Evolutionary conservation across 2,113 vertebrate species (phyloP).

Genomic region (Paraplagusia blochii): DNA sequence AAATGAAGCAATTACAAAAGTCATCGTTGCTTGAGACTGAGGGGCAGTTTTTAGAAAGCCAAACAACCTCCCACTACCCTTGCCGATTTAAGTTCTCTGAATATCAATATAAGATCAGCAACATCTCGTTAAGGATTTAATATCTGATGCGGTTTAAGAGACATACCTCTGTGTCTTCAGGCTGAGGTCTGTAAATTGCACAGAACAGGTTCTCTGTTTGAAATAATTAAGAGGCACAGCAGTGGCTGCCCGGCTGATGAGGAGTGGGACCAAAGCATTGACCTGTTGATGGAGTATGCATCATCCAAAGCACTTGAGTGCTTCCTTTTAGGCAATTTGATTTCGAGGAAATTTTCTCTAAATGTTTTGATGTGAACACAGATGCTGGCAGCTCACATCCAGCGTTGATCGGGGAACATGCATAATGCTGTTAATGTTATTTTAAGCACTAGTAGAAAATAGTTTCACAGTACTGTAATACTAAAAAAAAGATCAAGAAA

Average conservation of each 20-base stretch:
- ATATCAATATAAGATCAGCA: constrained; percentile 37
- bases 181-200: constrained; percentile 46
- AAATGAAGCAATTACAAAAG: too few relatives aligned
- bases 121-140: constrained; percentile 46
- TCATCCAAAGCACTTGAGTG: constrained; percentile 39
- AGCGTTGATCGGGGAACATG: too few relatives aligned
- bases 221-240: constrained; percentile 51
- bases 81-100: too few relatives aligned
- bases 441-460: too few relatives aligned
- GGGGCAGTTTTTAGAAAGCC: too few relatives aligned
- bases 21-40: too few relatives aligned
- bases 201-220: constrained; percentile 38
- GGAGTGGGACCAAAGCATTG: constrained; percentile 40
- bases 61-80: too few relatives aligned
- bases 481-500: not conserved
- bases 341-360: constrained; percentile 18
- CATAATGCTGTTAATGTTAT: too few relatives aligned
- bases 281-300: constrained; percentile 33
- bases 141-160: constrained; percentile 40
- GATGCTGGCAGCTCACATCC: not conserved
- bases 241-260: constrained; percentile 45
- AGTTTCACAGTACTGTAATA: too few relatives aligned
- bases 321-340: constrained; percentile 31
- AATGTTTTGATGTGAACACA: constrained; percentile 14
- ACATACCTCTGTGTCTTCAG: constrained; percentile 31